Conservation (phyloP, 1,140 invertebrate genomes). For the Proales similis region DNA sequence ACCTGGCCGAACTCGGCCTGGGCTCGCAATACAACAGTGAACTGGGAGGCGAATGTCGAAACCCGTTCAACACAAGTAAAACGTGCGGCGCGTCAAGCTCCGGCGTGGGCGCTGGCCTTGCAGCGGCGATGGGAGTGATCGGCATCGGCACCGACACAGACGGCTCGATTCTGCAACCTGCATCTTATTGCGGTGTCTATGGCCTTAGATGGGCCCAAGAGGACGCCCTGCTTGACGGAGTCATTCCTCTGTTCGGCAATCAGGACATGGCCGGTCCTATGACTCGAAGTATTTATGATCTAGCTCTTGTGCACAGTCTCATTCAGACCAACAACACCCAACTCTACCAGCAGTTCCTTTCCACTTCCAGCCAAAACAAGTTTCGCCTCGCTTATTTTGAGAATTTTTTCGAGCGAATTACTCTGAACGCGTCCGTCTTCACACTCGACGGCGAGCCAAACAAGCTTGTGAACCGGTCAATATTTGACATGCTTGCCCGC, state of each 20-base stretch:
- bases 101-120: conserved; percentile 1
- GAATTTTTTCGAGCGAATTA: conserved; percentile 3
- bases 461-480: background rate
- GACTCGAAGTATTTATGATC: conserved; percentile 2
- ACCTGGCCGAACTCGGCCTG: conserved; percentile 1
- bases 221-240: background rate
- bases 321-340: background rate
- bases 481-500: background rate
- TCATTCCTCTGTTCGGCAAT: conserved; percentile 3
- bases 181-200: background rate
- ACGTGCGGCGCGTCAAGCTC: conserved; percentile 7
- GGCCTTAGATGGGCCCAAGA: background rate
- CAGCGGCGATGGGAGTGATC: conserved; percentile 3
- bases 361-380: background rate
- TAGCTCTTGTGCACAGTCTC: background rate
- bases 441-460: background rate
- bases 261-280: conserved; percentile 17
- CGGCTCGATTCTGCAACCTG: conserved; percentile 8
- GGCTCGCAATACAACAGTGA: conserved; percentile 1
- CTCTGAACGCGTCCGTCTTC: background rate
- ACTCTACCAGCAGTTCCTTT: background rate
- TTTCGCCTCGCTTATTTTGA: no score
- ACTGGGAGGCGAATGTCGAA: conserved; percentile 15
- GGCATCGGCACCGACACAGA: conserved; percentile 7
- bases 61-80: conserved; percentile 7